Conservation (phyloP, 1,140 invertebrate species). For the Drosophila murphyi region DNA sequence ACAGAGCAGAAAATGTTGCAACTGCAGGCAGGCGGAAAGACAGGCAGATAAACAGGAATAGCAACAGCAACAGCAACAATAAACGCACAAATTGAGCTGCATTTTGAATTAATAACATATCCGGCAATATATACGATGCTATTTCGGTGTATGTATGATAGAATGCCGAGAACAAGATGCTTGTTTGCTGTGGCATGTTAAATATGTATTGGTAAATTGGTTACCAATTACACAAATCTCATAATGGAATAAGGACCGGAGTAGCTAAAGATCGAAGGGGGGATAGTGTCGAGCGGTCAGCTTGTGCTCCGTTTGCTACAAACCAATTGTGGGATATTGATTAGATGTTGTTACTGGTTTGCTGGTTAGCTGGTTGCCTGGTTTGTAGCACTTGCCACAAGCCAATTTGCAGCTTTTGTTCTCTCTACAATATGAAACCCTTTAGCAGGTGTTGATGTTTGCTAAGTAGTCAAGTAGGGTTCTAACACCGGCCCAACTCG, state of each 20-base stretch:
- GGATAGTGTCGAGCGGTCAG: constrained; percentile 52
- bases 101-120: constrained; percentile 77
- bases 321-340: constrained; percentile 61
- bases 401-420: constrained; percentile 75
- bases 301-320: constrained; percentile 28
- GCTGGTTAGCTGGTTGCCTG: constrained; percentile 10
- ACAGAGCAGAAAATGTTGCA: constrained; percentile 20
- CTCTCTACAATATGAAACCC: constrained; percentile 43
- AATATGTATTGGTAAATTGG: constrained; percentile 63
- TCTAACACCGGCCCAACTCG: not conserved
- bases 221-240: constrained; percentile 78
- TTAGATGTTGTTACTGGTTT: constrained; percentile 56
- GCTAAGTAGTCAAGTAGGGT: constrained; percentile 59
- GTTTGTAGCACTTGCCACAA: constrained; percentile 54
- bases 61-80: constrained; percentile 37
- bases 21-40: constrained; percentile 21
- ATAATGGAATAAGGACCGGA: constrained; percentile 69
- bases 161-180: constrained; percentile 4
- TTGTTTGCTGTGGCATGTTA: not conserved
- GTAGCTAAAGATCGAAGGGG: not conserved
- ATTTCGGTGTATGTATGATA: constrained; percentile 5
- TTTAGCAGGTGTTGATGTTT: constrained; percentile 80
- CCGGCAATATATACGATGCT: constrained; percentile 39
- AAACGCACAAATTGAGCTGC: constrained; percentile 65
- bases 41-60: not conserved